Percentiles rank a stretch among this genome's conserved stretches.
phyloP scores from a whole-genome alignment of 2,113 vertebrate species.

The Hylia prasina region DNA sequence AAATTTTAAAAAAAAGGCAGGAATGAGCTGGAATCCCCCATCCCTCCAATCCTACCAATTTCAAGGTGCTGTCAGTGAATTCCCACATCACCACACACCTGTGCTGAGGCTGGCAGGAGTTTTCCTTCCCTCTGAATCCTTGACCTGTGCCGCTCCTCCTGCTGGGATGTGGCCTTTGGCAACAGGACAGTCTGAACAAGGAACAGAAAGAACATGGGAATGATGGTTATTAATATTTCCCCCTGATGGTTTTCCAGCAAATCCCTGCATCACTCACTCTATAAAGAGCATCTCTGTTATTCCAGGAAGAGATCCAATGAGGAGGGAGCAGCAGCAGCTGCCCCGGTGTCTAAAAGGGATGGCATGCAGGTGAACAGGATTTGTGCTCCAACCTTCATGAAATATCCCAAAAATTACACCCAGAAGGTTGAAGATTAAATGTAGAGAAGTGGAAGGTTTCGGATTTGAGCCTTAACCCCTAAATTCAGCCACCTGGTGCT shows the following conservation, averaged over 20 bases:
- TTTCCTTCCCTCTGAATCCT: neutral
- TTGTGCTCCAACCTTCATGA: neutral
- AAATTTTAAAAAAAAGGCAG: neutral
- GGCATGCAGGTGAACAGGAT: neutral
- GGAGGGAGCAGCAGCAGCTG: neutral
- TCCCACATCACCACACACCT: neutral
- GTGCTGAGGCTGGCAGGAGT: neutral
- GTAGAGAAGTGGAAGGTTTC: neutral
- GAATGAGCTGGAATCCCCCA: neutral
- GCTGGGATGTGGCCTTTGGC: neutral
- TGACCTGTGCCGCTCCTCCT: rapidly evolving
- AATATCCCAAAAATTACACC: neutral
- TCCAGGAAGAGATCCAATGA: neutral
- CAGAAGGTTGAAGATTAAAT: neutral
- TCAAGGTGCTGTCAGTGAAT: neutral
- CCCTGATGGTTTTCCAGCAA: neutral
- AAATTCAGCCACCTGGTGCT: neutral
- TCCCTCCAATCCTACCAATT: neutral
- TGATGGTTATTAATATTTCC: neutral
- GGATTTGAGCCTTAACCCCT: neutral
- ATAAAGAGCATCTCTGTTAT: neutral
- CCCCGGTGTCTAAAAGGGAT: neutral
- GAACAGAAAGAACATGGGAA: too few species aligned
- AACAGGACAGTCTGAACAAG: neutral
- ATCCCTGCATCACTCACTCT: neutral